Conservation (phyloP, 1,140 invertebrate species). For the Aporrectodea caliginosa region DNA sequence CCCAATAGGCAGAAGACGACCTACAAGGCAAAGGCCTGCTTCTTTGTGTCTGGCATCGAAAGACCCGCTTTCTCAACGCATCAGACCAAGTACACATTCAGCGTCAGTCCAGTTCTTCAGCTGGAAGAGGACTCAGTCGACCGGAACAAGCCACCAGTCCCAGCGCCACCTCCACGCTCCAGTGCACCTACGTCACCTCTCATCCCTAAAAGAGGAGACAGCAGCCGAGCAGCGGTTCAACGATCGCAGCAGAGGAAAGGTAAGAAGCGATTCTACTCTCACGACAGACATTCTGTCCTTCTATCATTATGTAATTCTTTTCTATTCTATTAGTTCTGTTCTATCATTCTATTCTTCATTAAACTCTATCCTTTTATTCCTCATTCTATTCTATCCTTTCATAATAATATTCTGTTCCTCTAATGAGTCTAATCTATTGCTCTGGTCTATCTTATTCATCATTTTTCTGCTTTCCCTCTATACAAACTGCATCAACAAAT, state of each 20-base stretch:
- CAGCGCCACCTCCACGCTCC: not conserved
- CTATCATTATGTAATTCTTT: no score
- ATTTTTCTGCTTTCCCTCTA: no score
- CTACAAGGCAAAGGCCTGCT: slow-evolving; percentile 12
- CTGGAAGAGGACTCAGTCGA: not conserved
- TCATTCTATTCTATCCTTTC: no score
- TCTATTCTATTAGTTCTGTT: no score
- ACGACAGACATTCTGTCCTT: no score
- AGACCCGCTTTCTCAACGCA: slow-evolving; percentile 28
- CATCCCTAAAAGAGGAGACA: slow-evolving; percentile 12
- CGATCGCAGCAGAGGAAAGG: not conserved
- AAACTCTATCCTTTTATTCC: no score
- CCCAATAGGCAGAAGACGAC: not conserved
- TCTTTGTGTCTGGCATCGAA: slow-evolving; percentile 28
- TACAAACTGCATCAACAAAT: no score
- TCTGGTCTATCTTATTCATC: no score
- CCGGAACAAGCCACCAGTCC: not conserved
- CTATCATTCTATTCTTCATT: no score
- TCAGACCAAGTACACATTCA: slow-evolving; percentile 33
- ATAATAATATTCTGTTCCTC: no score
- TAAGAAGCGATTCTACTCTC: no score
- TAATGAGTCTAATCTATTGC: no score
- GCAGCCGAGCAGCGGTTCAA: slow-evolving; percentile 22
- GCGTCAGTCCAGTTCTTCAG: slow-evolving; percentile 14
- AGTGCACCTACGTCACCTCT: slow-evolving; percentile 24